Percentiles rank a stretch among this genome's conserved stretches.
phyloP scores from a whole-genome alignment of 2,797 vertebrate species.

The Muscicapa striata region DNA sequence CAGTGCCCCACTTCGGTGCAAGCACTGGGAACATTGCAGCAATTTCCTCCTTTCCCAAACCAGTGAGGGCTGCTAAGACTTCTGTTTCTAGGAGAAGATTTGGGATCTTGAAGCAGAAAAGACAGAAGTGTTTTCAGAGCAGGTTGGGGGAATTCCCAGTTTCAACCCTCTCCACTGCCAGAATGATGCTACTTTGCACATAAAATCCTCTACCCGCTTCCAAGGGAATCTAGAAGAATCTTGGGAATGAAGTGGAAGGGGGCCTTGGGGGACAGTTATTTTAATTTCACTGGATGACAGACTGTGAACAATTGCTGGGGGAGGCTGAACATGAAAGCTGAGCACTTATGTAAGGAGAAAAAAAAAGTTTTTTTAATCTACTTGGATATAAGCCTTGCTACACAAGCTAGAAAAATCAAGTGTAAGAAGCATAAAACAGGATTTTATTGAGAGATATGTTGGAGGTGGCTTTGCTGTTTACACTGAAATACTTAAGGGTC shows the following conservation, averaged over 20 bases:
- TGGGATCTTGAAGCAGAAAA: neutral
- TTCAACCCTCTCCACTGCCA: neutral
- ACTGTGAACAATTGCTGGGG: neutral
- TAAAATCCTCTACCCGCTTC: neutral
- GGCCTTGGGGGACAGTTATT: neutral
- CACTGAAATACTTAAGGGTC: neutral
- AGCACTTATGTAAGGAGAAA: neutral
- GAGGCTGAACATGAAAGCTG: neutral
- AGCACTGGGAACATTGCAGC: neutral
- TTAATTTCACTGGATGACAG: neutral
- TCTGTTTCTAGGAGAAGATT: neutral
- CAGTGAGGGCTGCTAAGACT: neutral
- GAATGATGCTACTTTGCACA: neutral
- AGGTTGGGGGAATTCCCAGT: neutral
- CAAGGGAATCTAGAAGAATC: neutral
- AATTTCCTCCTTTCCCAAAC: neutral
- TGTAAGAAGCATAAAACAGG: conserved; percentile 31
- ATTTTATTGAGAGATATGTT: neutral
- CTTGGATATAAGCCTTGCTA: neutral
- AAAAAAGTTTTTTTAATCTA: neutral
- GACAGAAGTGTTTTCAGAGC: neutral
- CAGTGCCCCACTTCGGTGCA: neutral
- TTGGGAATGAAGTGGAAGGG: neutral
- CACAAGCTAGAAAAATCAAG: conserved; percentile 19
- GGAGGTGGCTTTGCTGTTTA: conserved; percentile 1